A percentile compares a stretch with the other conserved stretches of the same genome.
phyloP scores from a whole-genome alignment of 2,888 invertebrate genomes.

The Clanis bilineata region DNA sequence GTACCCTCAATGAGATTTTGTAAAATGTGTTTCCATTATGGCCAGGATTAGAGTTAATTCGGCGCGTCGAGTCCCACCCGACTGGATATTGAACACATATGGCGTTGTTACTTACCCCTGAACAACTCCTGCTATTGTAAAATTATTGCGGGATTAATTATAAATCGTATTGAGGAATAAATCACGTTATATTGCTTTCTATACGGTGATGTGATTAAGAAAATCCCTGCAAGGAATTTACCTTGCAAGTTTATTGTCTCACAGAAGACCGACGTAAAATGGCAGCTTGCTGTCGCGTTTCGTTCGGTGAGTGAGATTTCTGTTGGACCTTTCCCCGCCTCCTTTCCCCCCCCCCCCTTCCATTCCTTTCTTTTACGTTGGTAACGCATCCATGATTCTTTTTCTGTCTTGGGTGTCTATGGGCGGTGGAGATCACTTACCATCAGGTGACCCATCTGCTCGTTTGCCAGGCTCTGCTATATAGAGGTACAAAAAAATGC shows the following conservation, averaged over 20 bases:
- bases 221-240: not conserved
- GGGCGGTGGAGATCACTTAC: no score
- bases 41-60: conserved; percentile 69
- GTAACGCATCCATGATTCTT: no score
- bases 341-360: no score
- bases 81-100: conserved; percentile 71
- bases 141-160: conserved; percentile 63
- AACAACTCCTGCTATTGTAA: conserved; percentile 27
- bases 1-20: conserved; percentile 41
- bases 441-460: no score
- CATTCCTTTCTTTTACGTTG: no score
- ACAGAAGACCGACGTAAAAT: no score
- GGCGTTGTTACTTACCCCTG: conserved; percentile 48
- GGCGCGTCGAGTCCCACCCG: conserved; percentile 50
- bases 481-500: no score
- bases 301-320: no score
- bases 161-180: conserved; percentile 56
- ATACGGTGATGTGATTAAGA: conserved; percentile 4
- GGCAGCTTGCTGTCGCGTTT: no score
- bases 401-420: no score
- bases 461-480: no score
- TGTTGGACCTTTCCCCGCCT: no score
- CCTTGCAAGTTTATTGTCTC: not conserved
- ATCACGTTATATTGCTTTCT: conserved; percentile 32
- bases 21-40: conserved; percentile 67